These are phyloP conservation scores for Ceratothoa steindachneri DNA, from an alignment of 2,888 invertebrate genomes.

Conservation along the genomic window DNA sequence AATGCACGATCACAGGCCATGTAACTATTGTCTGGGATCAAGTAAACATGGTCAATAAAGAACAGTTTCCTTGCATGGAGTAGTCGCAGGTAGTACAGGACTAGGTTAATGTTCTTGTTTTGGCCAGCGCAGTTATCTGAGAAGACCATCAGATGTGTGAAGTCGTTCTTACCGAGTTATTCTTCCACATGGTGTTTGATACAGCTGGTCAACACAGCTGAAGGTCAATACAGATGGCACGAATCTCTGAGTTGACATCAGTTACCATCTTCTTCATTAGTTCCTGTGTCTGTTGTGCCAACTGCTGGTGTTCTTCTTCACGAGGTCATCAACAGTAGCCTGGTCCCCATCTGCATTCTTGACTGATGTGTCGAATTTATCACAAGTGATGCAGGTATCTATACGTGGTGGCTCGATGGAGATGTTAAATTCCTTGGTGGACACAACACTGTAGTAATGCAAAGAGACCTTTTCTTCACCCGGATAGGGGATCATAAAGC, in stretches of 20 bases:
- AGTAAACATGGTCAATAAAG: background rate
- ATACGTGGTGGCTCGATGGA: conserved; percentile 20
- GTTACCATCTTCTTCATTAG: background rate
- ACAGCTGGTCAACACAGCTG: background rate
- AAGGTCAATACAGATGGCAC: background rate
- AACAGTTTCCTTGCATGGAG: background rate
- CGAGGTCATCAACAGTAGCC: background rate
- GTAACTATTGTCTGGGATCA: background rate
- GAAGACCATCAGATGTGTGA: background rate
- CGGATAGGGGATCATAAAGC: background rate
- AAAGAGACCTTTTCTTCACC: conserved; percentile 1
- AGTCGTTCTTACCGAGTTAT: background rate
- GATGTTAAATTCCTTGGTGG: conserved; percentile 19
- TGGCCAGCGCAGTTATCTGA: background rate
- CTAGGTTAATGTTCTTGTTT: background rate
- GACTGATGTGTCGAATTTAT: conserved; percentile 5
- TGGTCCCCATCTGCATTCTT: background rate
- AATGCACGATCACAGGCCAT: background rate
- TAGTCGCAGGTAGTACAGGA: background rate
- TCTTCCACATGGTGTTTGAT: background rate
- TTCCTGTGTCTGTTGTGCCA: background rate
- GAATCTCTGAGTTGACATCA: background rate
- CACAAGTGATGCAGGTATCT: conserved; percentile 18
- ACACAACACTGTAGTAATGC: conserved; percentile 15
- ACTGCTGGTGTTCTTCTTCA: background rate